Evolutionary conservation across 2,797 vertebrate genomes (phyloP).

Genomic region (Lagocephalus sceleratus): DNA sequence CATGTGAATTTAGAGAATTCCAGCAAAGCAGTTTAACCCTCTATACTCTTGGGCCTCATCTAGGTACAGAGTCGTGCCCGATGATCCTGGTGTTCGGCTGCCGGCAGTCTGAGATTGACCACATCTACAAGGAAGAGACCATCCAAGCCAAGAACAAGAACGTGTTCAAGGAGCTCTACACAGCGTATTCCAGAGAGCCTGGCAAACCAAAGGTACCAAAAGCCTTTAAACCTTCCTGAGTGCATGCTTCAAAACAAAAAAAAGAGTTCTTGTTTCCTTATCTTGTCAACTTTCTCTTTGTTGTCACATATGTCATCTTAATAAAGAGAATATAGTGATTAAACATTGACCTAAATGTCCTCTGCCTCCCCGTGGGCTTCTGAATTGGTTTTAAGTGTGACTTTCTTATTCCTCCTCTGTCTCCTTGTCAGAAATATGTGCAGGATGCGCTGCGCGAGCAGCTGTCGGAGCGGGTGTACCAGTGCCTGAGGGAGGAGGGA

Average conservation of each 20-base stretch:
- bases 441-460: slow-evolving; percentile 94
- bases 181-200: slow-evolving; percentile 95
- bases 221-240: not conserved
- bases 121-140: slow-evolving; percentile 96
- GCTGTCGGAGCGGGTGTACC: slow-evolving; percentile 87
- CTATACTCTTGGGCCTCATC: not conserved
- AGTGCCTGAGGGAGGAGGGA: slow-evolving; percentile 86
- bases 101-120: slow-evolving; percentile 93
- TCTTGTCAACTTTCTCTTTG: no score
- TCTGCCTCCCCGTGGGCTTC: not conserved
- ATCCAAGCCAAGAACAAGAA: slow-evolving; percentile 89
- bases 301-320: no score
- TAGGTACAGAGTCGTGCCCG: slow-evolving; percentile 87
- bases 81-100: slow-evolving; percentile 97
- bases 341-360: no score
- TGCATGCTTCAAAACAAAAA: no score
- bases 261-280: no score
- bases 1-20: no score
- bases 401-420: slow-evolving; percentile 23
- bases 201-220: slow-evolving; percentile 92
- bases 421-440: slow-evolving; percentile 88
- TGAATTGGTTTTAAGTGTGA: slow-evolving; percentile 23
- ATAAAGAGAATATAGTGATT: no score
- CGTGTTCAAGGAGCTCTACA: slow-evolving; percentile 92
- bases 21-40: not conserved